A percentile compares a stretch with the other conserved stretches of the same genome.
Conservation (phyloP, 2,797 vertebrate species). For the Allobates femoralis region DNA sequence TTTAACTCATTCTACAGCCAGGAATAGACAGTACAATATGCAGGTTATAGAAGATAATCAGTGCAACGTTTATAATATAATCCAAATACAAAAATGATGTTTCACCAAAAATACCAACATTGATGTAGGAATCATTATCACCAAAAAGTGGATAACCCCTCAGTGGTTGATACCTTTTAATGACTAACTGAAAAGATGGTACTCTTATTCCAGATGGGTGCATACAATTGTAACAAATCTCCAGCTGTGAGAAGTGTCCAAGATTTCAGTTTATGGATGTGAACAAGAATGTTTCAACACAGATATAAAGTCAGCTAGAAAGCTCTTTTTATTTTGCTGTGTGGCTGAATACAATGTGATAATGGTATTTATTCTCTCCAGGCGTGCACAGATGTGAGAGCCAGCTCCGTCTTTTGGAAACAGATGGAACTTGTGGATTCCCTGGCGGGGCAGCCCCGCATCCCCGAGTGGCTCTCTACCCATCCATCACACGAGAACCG, state of each 20-base stretch:
- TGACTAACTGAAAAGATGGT: too few species aligned
- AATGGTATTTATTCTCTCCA: conserved; percentile 63
- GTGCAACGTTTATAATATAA: too few species aligned
- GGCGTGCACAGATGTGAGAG: conserved; percentile 93
- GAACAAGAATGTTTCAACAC: neutral
- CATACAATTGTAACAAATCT: neutral
- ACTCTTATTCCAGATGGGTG: too few species aligned
- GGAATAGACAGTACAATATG: too few species aligned
- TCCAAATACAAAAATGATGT: too few species aligned
- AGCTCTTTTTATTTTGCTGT: neutral
- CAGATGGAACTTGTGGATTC: conserved; percentile 85
- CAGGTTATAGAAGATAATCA: too few species aligned
- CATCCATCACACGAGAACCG: conserved; percentile 92
- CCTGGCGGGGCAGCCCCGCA: conserved; percentile 74
- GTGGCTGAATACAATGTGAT: neutral
- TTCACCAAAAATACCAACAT: too few species aligned
- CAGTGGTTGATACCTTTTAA: too few species aligned
- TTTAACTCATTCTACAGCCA: too few species aligned
- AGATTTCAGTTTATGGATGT: too few species aligned
- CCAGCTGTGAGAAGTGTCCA: neutral
- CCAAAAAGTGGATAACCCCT: too few species aligned
- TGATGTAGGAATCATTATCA: too few species aligned
- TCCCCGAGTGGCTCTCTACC: conserved; percentile 94
- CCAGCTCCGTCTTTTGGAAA: conserved; percentile 92
- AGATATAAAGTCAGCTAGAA: neutral